Percentiles rank a stretch among this genome's conserved stretches.
Evolutionary conservation across 2,797 vertebrate species (phyloP).

Genomic region (Pseudopleuronectes americanus): DNA sequence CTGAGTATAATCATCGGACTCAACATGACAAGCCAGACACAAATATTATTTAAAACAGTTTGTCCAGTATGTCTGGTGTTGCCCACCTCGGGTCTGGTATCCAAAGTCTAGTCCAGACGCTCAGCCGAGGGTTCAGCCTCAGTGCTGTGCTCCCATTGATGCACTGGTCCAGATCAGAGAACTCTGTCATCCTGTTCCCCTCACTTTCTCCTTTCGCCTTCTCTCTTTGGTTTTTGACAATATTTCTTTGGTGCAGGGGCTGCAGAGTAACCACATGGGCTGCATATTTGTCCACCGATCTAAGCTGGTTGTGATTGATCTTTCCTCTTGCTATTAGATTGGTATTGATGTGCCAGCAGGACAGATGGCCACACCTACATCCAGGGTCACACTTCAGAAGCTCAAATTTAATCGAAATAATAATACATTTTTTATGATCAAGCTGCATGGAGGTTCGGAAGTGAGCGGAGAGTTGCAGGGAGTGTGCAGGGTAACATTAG

Average conservation of each 20-base stretch:
- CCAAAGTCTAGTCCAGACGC: no score
- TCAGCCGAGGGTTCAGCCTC: no score
- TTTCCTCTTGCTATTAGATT: conserved; percentile 77
- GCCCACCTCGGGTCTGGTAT: no score
- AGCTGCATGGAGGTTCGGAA: conserved; percentile 46
- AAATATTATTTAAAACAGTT: no score
- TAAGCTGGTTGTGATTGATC: conserved; percentile 78
- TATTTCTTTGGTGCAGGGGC: conserved; percentile 10
- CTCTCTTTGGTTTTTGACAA: no score
- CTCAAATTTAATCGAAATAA: conserved; percentile 71
- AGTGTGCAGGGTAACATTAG: conserved; percentile 55
- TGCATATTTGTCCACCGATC: conserved; percentile 72
- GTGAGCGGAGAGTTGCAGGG: conserved; percentile 38
- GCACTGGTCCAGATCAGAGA: no score
- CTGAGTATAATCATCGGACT: no score
- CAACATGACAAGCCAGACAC: no score
- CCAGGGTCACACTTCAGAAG: conserved; percentile 65
- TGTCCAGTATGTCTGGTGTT: no score
- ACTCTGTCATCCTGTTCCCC: no score
- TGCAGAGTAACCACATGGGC: conserved; percentile 26
- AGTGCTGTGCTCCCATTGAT: no score
- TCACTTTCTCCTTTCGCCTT: no score
- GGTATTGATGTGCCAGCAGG: conserved; percentile 66
- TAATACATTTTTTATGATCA: conserved; percentile 69
- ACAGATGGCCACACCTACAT: conserved; percentile 71